A percentile compares a stretch with the other conserved stretches of the same genome.
These are phyloP conservation scores for Lutjanus erythropterus DNA, from an alignment of 2,113 vertebrate species.

Conservation along the genomic window DNA sequence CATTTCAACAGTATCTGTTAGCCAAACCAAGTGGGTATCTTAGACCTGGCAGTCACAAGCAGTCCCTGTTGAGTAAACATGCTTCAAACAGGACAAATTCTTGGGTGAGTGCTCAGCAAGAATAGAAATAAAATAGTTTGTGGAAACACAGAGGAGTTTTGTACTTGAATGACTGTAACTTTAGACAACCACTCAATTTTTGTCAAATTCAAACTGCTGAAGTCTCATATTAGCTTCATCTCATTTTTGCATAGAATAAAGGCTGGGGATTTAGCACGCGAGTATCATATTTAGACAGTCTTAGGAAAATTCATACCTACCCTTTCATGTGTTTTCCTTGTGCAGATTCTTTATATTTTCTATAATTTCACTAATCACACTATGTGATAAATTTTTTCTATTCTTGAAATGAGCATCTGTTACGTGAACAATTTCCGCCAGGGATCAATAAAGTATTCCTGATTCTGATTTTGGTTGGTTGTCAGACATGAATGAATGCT, in stretches of 20 bases:
- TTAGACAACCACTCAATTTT: background rate
- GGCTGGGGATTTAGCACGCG: background rate
- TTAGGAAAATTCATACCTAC: background rate
- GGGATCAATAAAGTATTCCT: too few relatives aligned
- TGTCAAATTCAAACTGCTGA: too few relatives aligned
- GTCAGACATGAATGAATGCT: conserved; percentile 19
- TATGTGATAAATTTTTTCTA: too few relatives aligned
- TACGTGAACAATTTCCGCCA: too few relatives aligned
- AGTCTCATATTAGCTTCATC: background rate
- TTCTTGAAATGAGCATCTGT: too few relatives aligned
- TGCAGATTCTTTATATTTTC: too few relatives aligned
- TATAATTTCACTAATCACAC: too few relatives aligned
- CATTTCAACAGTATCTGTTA: background rate
- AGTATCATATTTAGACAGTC: background rate
- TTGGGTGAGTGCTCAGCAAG: background rate
- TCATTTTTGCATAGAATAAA: background rate
- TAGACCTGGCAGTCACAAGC: background rate
- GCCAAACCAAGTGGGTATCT: background rate
- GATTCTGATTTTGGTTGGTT: conserved; percentile 16
- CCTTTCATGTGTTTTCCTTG: background rate
- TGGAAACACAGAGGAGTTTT: background rate
- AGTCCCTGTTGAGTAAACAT: background rate
- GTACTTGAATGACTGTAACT: background rate
- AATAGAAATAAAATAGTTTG: background rate
- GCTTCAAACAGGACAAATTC: background rate